Percentiles rank a stretch among this genome's conserved stretches.
phyloP scores from a whole-genome alignment of 2,797 vertebrate genomes.

The Hafferia zeledoni region DNA sequence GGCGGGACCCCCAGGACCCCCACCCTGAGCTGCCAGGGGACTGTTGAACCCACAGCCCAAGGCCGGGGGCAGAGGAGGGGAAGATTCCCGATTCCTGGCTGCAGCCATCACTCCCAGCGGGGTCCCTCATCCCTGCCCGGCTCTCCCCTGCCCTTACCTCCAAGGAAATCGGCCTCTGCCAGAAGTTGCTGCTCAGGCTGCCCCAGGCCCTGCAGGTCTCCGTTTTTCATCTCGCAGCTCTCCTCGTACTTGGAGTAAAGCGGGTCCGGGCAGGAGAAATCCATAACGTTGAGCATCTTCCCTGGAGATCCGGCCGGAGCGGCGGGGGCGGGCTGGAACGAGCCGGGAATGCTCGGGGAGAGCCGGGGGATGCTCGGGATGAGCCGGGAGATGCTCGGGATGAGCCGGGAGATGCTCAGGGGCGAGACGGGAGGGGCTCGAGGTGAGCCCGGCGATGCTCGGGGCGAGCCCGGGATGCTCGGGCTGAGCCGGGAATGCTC shows the following conservation, averaged over 20 bases:
- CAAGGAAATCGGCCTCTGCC: slow-evolving; percentile 83
- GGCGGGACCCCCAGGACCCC: background rate
- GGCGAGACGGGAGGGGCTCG: background rate
- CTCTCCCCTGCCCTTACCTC: slow-evolving; percentile 79
- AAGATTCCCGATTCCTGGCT: background rate
- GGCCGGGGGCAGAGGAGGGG: background rate
- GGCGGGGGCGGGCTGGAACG: background rate
- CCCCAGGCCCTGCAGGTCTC: slow-evolving; percentile 80
- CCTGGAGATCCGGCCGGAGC: background rate
- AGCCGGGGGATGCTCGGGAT: background rate
- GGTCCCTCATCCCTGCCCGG: background rate
- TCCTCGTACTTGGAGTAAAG: slow-evolving; percentile 88
- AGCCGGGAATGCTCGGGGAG: background rate
- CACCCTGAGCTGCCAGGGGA: background rate
- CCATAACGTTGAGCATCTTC: slow-evolving; percentile 91
- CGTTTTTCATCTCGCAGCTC: slow-evolving; percentile 80
- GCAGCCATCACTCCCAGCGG: background rate
- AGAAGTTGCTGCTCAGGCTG: slow-evolving; percentile 83
- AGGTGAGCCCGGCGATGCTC: background rate
- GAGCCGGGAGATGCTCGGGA: background rate
- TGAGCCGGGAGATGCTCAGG: background rate
- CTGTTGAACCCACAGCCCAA: background rate
- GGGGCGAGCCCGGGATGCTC: background rate
- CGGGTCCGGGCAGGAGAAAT: slow-evolving; percentile 90
- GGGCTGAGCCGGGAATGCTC: background rate